Conservation (phyloP, 1,140 invertebrate species). For the Phocides pigmalion region DNA sequence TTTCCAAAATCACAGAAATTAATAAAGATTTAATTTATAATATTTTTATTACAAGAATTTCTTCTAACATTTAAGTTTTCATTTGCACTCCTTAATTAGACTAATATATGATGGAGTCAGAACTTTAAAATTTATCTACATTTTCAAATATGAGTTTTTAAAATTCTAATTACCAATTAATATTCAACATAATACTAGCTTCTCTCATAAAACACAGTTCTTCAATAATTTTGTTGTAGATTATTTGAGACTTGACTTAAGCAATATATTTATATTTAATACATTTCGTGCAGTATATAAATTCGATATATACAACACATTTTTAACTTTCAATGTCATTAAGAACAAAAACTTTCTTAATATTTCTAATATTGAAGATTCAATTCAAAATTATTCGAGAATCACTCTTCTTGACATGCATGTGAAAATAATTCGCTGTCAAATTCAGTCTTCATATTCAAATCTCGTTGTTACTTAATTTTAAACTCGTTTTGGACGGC, state of each 20-base stretch:
- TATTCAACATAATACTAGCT: too few relatives aligned
- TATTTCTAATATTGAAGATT: background rate
- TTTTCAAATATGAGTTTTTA: too few relatives aligned
- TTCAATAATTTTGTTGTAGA: background rate
- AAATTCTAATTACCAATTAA: too few relatives aligned
- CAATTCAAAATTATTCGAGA: background rate
- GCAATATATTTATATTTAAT: background rate
- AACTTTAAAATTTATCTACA: too few relatives aligned
- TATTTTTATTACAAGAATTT: background rate
- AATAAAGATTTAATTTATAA: background rate
- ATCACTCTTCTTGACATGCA: background rate
- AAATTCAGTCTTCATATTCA: conserved; percentile 68
- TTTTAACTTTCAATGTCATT: too few relatives aligned
- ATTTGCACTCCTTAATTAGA: background rate
- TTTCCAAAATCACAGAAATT: conserved; percentile 6
- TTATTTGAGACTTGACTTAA: conserved; percentile 8
- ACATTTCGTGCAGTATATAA: background rate
- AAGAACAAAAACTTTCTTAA: background rate
- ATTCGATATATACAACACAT: too few relatives aligned
- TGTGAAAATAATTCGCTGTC: conserved; percentile 39
- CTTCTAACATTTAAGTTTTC: background rate
- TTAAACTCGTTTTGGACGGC: conserved; percentile 91
- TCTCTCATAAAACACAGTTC: too few relatives aligned
- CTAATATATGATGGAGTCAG: background rate
- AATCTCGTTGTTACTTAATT: conserved; percentile 40